A percentile compares a stretch with the other conserved stretches of the same genome.
These are phyloP conservation scores for Ceuthmochares aereus DNA, from an alignment of 2,113 vertebrate genomes.

Conservation along the genomic window DNA sequence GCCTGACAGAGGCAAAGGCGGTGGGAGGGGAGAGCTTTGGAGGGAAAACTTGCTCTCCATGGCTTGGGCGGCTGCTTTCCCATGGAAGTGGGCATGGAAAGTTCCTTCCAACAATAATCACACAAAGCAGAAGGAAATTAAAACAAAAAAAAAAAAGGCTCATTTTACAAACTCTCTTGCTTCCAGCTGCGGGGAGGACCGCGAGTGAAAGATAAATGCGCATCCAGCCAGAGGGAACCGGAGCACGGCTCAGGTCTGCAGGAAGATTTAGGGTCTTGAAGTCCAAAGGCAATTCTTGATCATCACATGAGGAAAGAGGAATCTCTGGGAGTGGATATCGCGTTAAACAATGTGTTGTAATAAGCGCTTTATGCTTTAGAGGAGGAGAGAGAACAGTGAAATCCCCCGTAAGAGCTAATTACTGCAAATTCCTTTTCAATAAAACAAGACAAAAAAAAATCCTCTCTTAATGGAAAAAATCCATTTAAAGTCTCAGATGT, in stretches of 20 bases:
- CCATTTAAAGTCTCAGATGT: conserved; percentile 47
- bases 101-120: not conserved
- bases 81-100: not conserved
- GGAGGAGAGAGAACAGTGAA: conserved; percentile 65
- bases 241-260: not conserved
- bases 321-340: conserved; percentile 17
- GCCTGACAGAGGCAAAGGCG: not conserved
- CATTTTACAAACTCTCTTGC: not conserved
- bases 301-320: not conserved
- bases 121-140: not conserved
- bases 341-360: conserved; percentile 37
- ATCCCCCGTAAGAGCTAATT: conserved; percentile 73
- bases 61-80: not conserved
- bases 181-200: not conserved
- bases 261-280: conserved; percentile 19
- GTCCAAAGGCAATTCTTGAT: not conserved
- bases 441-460: conserved; percentile 62
- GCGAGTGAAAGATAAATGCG: not conserved
- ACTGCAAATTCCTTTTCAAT: conserved; percentile 69
- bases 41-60: not conserved
- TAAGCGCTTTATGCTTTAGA: conserved; percentile 66
- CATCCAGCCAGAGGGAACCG: not conserved
- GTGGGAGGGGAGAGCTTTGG: rapidly evolving
- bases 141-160: not conserved
- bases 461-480: conserved; percentile 64